Percentiles rank a stretch among this genome's conserved stretches.
These are phyloP conservation scores for Meandrina meandrites DNA, from an alignment of 92 coral and sea anemone genomes.

Conservation along the genomic window DNA sequence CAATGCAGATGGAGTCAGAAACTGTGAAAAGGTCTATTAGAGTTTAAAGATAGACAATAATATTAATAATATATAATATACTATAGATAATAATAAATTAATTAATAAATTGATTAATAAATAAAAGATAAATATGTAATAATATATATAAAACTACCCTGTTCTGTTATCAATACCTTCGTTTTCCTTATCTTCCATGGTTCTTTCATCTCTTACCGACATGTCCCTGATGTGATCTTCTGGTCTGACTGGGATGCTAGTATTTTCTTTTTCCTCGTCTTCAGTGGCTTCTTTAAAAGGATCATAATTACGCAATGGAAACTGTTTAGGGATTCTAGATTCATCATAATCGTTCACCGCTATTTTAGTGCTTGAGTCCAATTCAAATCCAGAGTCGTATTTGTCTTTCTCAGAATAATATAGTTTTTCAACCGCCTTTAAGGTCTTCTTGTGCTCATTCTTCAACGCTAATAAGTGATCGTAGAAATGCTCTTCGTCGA, in stretches of 20 bases:
- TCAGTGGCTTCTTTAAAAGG: constrained; percentile 54
- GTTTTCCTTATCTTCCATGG: constrained; percentile 45
- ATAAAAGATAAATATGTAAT: no score
- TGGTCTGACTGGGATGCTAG: constrained; percentile 39
- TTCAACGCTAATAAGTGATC: constrained; percentile 76
- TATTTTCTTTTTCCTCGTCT: constrained; percentile 30
- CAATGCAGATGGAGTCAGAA: no score
- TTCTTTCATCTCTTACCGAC: constrained; percentile 71
- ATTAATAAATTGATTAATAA: no score
- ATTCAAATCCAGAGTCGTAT: constrained; percentile 67
- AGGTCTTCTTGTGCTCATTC: constrained; percentile 88
- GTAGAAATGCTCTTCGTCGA: constrained; percentile 87
- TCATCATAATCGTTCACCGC: constrained; percentile 54
- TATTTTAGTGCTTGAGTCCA: constrained; percentile 72
- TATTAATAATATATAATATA: no score
- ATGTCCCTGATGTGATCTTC: constrained; percentile 76
- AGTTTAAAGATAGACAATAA: no score
- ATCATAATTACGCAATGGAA: constrained; percentile 52
- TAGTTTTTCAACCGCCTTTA: constrained; percentile 83
- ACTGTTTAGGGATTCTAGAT: constrained; percentile 34
- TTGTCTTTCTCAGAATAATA: constrained; percentile 81
- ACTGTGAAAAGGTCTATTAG: no score
- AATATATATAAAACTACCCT: no score
- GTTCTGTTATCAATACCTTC: constrained; percentile 36
- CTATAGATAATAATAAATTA: no score